Evolutionary conservation across 2,888 invertebrate genomes (phyloP), one percentile per base, ranked within the genome.

Genomic region (Torymus auratus): DNA sequence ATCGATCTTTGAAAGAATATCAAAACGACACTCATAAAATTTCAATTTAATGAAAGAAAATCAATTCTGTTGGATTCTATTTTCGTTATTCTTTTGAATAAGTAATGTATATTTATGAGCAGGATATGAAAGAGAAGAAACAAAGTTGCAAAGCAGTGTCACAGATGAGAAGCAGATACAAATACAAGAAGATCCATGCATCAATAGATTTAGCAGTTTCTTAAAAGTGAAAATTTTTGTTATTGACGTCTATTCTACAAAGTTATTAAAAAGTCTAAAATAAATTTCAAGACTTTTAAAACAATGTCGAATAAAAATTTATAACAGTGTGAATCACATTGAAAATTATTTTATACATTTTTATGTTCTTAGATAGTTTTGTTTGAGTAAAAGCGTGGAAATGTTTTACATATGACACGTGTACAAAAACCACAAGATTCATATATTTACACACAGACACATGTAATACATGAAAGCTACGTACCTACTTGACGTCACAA

Each of bases 401-500:
- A 77, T 50, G 41, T 15, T 74, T 62, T 70, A 64, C 28, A 64
- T 64, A 65, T 70, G 70, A 80, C 41, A 75, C 69, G 58, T 70
- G 56, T 69, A 70, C 75, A 65, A 28, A 55, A 80, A 75, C 11
- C 58, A 74, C 58, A 71, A 71, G 23, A 52, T 64, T 41, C 69
- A 60, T 61, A 79, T 69, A 41, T 41, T 41, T 41, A 73, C 67
- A 80, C 60, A 84, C 53, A 81, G 58, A 82, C 83, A 85, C 83
- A 85, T 84, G 83, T 84, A 84, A 84, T 81, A 81, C 85, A 87
- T 83, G 83, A 84, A 84, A 85, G 87, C 88, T 90, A 90, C 90
- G 86, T 91, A 90, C 90, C 90, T 90, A 90, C 89, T 90, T 90
- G 91, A 89, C 89, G 88, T 90, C 90, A 91, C 89, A 90, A 91